Conservation (phyloP, 2,113 vertebrate genomes). For the Lutjanus erythropterus region DNA sequence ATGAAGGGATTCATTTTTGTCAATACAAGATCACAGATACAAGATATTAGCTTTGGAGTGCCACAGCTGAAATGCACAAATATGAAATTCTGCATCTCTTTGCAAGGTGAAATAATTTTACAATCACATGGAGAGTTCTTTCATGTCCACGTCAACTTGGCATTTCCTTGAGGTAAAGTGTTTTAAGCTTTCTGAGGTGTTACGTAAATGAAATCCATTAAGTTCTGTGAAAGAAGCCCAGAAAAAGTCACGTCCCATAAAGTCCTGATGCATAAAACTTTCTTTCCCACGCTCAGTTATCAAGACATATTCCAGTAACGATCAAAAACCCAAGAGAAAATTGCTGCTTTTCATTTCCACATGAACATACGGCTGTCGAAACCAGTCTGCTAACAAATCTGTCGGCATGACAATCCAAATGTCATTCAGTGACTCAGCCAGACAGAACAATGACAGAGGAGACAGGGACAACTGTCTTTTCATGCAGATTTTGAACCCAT, state of each 20-base stretch:
- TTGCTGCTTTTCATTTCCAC: slow-evolving; percentile 41
- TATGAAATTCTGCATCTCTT: not conserved
- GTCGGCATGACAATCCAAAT: slow-evolving; percentile 53
- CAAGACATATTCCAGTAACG: not conserved
- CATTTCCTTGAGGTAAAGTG: slow-evolving; percentile 37
- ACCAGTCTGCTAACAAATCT: slow-evolving; percentile 59
- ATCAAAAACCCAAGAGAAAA: slow-evolving; percentile 25
- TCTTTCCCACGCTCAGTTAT: not conserved
- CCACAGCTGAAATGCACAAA: not conserved
- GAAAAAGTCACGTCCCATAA: slow-evolving; percentile 9
- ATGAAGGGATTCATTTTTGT: not conserved
- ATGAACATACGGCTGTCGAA: slow-evolving; percentile 42
- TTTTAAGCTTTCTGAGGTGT: slow-evolving; percentile 5
- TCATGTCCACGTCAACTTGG: not conserved
- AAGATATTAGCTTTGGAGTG: not conserved
- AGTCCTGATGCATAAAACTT: slow-evolving; percentile 13
- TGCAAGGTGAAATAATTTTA: not conserved
- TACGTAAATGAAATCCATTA: slow-evolving; percentile 25
- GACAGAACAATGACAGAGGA: slow-evolving; percentile 8
- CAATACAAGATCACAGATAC: not conserved
- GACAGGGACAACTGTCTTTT: slow-evolving; percentile 15
- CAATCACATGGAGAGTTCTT: not conserved
- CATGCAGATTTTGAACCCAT: not conserved
- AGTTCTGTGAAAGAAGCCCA: slow-evolving; percentile 8
- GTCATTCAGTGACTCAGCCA: slow-evolving; percentile 57